Conservation (phyloP, 1,140 invertebrate species). For the Battus philenor region DNA sequence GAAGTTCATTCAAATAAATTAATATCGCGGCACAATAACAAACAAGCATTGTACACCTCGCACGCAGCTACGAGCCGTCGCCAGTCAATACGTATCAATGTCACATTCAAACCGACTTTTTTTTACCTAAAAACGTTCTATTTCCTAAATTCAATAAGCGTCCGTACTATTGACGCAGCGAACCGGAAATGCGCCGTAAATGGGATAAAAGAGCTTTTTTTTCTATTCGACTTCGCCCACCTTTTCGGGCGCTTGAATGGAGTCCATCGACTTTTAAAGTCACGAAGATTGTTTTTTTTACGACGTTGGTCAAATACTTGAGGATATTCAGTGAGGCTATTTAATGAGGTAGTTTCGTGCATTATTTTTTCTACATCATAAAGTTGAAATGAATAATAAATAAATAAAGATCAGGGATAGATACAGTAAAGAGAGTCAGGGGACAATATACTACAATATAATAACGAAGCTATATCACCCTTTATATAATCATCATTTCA, state of each 20-base stretch:
- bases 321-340: constrained; percentile 4
- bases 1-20: constrained; percentile 7
- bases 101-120: constrained; percentile 10
- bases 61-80: constrained; percentile 9
- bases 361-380: too few species aligned
- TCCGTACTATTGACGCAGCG: constrained; percentile 24
- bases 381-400: too few species aligned
- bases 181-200: constrained; percentile 44
- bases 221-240: constrained; percentile 19
- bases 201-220: constrained; percentile 40
- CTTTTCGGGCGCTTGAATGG: constrained; percentile 24
- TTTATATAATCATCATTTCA: too few species aligned
- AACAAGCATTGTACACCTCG: constrained; percentile 9
- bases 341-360: constrained; percentile 4
- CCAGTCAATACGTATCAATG: constrained; percentile 8
- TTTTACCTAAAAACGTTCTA: constrained; percentile 22
- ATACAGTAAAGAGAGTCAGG: too few species aligned
- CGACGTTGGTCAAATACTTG: constrained; percentile 2
- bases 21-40: constrained; percentile 11
- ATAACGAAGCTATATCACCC: too few species aligned
- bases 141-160: constrained; percentile 36
- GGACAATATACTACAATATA: too few species aligned
- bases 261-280: constrained; percentile 46
- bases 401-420: too few species aligned
- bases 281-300: constrained; percentile 9